Evolutionary conservation across 2,797 vertebrate genomes (phyloP).

Genomic region (Diplodus sargus): DNA sequence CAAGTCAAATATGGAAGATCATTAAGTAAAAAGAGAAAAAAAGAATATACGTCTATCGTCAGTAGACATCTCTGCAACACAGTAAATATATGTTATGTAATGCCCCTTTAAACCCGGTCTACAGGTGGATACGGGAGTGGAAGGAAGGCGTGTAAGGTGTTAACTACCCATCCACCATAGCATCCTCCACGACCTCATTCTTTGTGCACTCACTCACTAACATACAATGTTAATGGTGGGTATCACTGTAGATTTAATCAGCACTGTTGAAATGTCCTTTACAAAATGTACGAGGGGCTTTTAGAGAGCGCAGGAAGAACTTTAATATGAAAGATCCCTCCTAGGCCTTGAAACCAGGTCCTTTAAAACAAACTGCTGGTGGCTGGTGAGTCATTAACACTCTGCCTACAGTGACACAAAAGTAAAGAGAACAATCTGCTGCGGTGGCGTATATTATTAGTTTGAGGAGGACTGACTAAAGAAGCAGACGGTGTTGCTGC

Average conservation of each 20-base stretch:
- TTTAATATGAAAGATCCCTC: neutral
- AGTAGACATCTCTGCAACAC: no score
- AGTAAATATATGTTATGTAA: no score
- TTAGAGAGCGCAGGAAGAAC: neutral
- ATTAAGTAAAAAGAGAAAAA: no score
- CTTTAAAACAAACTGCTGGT: conserved; percentile 21
- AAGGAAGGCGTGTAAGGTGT: neutral
- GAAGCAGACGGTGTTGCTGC: neutral
- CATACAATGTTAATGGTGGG: neutral
- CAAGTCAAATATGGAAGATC: neutral
- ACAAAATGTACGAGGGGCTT: neutral
- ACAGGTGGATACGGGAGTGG: neutral
- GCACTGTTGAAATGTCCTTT: no score
- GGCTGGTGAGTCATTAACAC: conserved; percentile 25
- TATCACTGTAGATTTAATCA: neutral
- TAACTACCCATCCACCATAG: neutral
- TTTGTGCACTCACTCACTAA: neutral
- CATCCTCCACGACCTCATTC: neutral
- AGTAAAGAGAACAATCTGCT: conserved; percentile 12
- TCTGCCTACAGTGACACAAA: neutral
- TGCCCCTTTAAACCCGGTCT: neutral
- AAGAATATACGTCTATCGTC: no score
- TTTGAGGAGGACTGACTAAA: neutral
- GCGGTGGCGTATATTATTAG: neutral
- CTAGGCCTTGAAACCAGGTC: neutral